phyloP scores from a whole-genome alignment of 2,113 vertebrate genomes.

The Petromus typicus region DNA sequence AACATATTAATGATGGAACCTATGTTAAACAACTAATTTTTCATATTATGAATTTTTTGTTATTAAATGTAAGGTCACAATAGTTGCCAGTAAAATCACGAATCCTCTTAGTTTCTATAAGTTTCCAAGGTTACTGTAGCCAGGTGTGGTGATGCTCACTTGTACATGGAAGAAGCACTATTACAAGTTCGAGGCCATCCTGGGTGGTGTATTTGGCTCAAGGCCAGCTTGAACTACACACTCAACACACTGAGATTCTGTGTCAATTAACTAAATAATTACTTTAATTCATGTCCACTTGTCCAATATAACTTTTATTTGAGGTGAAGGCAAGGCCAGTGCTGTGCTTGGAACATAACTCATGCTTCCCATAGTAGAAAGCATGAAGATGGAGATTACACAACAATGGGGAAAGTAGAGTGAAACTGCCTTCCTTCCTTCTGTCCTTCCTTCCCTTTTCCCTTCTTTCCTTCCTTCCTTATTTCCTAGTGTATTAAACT shows the following conservation, averaged over 20 bases:
- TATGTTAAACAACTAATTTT: background rate
- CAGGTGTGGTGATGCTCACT: background rate
- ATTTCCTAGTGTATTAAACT: background rate
- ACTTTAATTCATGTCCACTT: background rate
- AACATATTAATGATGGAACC: background rate
- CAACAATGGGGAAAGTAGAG: background rate
- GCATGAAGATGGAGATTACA: background rate
- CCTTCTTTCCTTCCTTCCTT: background rate
- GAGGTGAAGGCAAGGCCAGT: background rate
- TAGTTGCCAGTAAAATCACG: background rate
- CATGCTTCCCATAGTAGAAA: slow-evolving; percentile 29
- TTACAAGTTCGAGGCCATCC: background rate
- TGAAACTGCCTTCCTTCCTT: background rate
- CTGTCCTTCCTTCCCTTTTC: background rate
- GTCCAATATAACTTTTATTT: background rate
- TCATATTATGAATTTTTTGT: background rate
- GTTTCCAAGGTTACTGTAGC: background rate
- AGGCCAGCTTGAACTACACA: background rate
- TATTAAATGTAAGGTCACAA: background rate
- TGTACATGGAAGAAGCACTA: background rate
- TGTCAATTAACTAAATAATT: background rate
- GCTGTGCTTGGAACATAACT: background rate
- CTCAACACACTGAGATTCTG: background rate
- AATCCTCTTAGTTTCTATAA: background rate
- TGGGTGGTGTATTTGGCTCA: too few relatives aligned